Evolutionary conservation across 2,797 vertebrate genomes (phyloP).

Genomic region (Onychomys leucogaster): DNA sequence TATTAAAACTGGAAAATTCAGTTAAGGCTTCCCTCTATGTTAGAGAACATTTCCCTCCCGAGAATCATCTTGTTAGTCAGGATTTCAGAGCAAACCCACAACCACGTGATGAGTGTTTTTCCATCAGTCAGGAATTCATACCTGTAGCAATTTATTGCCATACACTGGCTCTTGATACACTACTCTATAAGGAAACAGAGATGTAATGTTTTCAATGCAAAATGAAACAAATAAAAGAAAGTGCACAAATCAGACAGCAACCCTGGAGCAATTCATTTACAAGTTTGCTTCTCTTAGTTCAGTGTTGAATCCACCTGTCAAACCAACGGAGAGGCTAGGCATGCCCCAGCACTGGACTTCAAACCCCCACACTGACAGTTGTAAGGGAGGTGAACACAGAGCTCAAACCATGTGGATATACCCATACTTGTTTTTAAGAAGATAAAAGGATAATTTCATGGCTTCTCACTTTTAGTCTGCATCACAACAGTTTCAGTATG

Average conservation of each 20-base stretch:
- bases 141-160: conserved; percentile 87
- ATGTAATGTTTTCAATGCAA: conserved; percentile 85
- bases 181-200: conserved; percentile 88
- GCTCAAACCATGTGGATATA: background rate
- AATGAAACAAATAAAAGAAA: conserved; percentile 79
- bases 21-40: conserved; percentile 21
- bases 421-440: conserved; percentile 29
- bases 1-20: conserved; percentile 78
- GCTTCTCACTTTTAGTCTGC: conserved; percentile 48
- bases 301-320: conserved; percentile 27
- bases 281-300: conserved; percentile 76
- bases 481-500: background rate
- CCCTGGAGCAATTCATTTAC: conserved; percentile 77
- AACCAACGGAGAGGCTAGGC: background rate
- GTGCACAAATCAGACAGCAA: conserved; percentile 81
- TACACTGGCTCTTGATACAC: conserved; percentile 86
- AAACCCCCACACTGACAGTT: background rate
- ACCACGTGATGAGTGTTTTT: conserved; percentile 66
- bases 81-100: conserved; percentile 80
- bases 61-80: conserved; percentile 74
- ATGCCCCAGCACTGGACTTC: background rate
- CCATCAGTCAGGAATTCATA: conserved; percentile 79
- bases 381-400: background rate
- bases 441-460: conserved; percentile 69
- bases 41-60: conserved; percentile 55